These are phyloP conservation scores for Orientallactaga sibirica DNA, from an alignment of 2,797 vertebrate species.

Conservation along the genomic window DNA sequence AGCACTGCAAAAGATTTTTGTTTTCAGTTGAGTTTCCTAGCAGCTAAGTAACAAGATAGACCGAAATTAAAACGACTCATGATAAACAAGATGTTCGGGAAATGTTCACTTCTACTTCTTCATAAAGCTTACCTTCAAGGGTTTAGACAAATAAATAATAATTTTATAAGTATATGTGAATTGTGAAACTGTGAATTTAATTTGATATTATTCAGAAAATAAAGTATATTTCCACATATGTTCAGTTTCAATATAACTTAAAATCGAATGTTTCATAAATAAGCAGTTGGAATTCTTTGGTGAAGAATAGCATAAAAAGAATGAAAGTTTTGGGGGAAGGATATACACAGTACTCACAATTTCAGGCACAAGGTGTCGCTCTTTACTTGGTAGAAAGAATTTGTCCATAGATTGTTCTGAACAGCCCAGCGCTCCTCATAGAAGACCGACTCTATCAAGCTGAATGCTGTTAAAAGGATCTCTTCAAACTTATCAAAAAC, in stretches of 20 bases:
- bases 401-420: slow-evolving; percentile 17
- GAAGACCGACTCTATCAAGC: slow-evolving; percentile 43
- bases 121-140: not conserved
- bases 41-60: slow-evolving; percentile 37
- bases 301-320: not conserved
- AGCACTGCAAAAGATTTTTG: not conserved
- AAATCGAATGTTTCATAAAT: slow-evolving; percentile 4
- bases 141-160: not conserved
- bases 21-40: slow-evolving; percentile 19
- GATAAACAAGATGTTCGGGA: not conserved
- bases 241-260: slow-evolving; percentile 19
- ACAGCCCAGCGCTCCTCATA: not conserved
- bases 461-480: slow-evolving; percentile 38
- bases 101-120: slow-evolving; percentile 5
- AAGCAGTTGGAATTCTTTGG: slow-evolving; percentile 51
- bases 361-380: slow-evolving; percentile 82
- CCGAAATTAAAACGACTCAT: slow-evolving; percentile 12
- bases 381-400: slow-evolving; percentile 70
- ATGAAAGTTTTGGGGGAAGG: not conserved
- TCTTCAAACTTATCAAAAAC: slow-evolving; percentile 56
- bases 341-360: slow-evolving; percentile 58
- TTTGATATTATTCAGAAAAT: not conserved
- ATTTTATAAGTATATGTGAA: slow-evolving; percentile 7
- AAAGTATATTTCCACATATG: not conserved
- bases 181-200: slow-evolving; percentile 41